Percentiles rank a stretch among this genome's conserved stretches.
phyloP scores from a whole-genome alignment of 2,797 vertebrate genomes.

The Enteromius fasciolatus region DNA sequence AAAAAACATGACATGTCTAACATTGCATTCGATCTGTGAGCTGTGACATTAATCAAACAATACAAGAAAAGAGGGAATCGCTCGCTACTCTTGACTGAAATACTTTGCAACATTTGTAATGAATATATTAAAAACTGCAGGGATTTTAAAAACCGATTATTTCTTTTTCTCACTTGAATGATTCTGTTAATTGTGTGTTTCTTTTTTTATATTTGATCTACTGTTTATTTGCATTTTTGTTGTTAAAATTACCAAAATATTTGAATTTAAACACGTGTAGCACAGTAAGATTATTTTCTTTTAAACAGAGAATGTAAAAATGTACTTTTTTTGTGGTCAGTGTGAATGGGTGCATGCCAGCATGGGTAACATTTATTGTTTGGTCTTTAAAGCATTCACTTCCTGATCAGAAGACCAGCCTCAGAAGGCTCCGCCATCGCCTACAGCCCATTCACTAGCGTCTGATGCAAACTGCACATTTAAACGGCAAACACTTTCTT shows the following conservation, averaged over 20 bases:
- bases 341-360: background rate
- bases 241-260: too few relatives aligned
- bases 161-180: background rate
- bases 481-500: slow-evolving; percentile 12
- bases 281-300: too few relatives aligned
- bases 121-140: too few relatives aligned
- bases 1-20: background rate
- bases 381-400: background rate
- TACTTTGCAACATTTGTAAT: too few relatives aligned
- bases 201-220: background rate
- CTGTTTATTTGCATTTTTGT: background rate
- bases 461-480: slow-evolving; percentile 31
- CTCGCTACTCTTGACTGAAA: too few relatives aligned
- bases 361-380: background rate
- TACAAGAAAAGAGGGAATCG: too few relatives aligned
- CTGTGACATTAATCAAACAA: too few relatives aligned
- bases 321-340: background rate
- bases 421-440: background rate
- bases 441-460: slow-evolving; percentile 3
- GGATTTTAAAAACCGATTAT: too few relatives aligned
- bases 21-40: too few relatives aligned
- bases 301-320: too few relatives aligned
- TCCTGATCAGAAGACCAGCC: background rate
- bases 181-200: background rate
- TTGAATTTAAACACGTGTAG: too few relatives aligned